phyloP scores from a whole-genome alignment of 2,888 invertebrate species.

The Spodoptera exigua region DNA sequence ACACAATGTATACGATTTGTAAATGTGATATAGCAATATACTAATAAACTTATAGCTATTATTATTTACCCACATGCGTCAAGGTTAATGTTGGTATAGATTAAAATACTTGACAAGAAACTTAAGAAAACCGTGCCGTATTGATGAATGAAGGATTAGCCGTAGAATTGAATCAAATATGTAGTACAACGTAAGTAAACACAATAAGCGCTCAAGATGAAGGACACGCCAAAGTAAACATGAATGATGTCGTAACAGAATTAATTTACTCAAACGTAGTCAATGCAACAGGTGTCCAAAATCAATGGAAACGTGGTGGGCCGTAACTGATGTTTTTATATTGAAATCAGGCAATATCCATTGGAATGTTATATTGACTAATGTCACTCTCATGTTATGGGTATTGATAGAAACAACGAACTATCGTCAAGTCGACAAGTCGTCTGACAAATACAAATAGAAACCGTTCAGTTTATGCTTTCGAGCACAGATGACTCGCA shows the following conservation, averaged over 20 bases:
- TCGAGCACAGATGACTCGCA: slow-evolving; percentile 62
- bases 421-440: slow-evolving; percentile 46
- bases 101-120: slow-evolving; percentile 14
- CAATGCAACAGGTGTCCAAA: slow-evolving; percentile 63
- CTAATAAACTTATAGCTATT: slow-evolving; percentile 13
- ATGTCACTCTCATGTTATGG: neutral
- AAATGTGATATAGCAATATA: slow-evolving; percentile 21
- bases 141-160: slow-evolving; percentile 7
- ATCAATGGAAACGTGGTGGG: slow-evolving; percentile 55
- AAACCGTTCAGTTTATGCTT: slow-evolving; percentile 55
- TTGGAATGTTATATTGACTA: slow-evolving; percentile 4
- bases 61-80: slow-evolving; percentile 40
- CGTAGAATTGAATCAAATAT: slow-evolving; percentile 4
- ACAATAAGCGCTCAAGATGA: slow-evolving; percentile 14
- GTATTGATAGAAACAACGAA: slow-evolving; percentile 8
- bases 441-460: slow-evolving; percentile 59
- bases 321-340: slow-evolving; percentile 46
- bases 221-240: slow-evolving; percentile 30
- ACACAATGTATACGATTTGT: slow-evolving; percentile 22
- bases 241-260: slow-evolving; percentile 40
- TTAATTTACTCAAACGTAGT: slow-evolving; percentile 47
- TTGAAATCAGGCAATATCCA: slow-evolving; percentile 18
- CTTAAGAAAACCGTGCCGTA: slow-evolving; percentile 15
- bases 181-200: slow-evolving; percentile 1
- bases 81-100: slow-evolving; percentile 33